These are phyloP conservation scores for Scrobipalpa atriplicella DNA, from an alignment of 2,888 invertebrate genomes.

Conservation along the genomic window DNA sequence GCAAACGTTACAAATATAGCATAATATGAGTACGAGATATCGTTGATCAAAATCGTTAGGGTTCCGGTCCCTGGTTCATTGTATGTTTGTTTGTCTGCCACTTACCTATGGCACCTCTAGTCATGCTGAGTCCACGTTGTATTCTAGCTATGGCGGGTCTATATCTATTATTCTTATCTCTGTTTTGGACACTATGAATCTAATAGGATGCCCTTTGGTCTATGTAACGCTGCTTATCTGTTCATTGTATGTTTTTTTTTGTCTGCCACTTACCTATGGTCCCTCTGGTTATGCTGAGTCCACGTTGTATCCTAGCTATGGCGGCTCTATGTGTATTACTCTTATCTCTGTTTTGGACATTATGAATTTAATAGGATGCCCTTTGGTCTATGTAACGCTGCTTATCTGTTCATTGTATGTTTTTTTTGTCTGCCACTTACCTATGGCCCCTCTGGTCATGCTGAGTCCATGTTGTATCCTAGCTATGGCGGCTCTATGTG, in stretches of 20 bases:
- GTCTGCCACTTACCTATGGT: slow-evolving; percentile 55
- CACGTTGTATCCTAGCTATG: slow-evolving; percentile 84
- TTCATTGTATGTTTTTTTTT: too few relatives aligned
- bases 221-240: not conserved
- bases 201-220: too few relatives aligned
- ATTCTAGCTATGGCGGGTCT: slow-evolving; percentile 82
- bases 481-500: slow-evolving; percentile 80
- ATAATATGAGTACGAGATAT: too few relatives aligned
- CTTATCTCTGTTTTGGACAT: too few relatives aligned
- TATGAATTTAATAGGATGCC: too few relatives aligned
- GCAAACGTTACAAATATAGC: too few relatives aligned
- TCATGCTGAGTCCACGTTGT: slow-evolving; percentile 87
- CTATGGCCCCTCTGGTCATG: slow-evolving; percentile 84
- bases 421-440: too few relatives aligned
- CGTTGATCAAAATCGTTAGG: too few relatives aligned
- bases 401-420: not conserved
- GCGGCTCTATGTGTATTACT: slow-evolving; percentile 76
- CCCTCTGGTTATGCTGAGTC: slow-evolving; percentile 86
- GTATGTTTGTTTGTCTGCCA: too few relatives aligned
- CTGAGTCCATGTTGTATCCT: slow-evolving; percentile 87
- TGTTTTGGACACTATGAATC: too few relatives aligned
- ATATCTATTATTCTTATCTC: slow-evolving; percentile 51
- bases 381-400: not conserved
- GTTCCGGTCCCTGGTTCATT: too few relatives aligned
- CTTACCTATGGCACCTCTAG: slow-evolving; percentile 76